Conservation (phyloP, 2,888 invertebrate species). For the Harpalus rubripes region DNA sequence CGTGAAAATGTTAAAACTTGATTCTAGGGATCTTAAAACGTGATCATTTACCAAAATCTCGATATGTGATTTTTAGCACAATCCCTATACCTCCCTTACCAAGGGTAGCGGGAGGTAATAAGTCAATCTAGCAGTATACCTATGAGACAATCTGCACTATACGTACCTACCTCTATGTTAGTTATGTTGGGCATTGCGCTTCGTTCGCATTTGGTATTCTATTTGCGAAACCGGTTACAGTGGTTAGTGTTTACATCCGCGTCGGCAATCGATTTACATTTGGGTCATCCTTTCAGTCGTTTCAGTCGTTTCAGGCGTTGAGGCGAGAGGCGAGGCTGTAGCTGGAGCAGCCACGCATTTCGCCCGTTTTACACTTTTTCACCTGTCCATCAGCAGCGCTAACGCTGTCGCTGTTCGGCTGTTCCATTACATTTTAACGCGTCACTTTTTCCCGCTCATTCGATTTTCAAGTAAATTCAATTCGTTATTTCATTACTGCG, state of each 20-base stretch:
- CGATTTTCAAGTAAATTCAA: conserved; percentile 43
- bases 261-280: conserved; percentile 43
- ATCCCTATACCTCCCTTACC: no score
- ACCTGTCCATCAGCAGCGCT: conserved; percentile 29
- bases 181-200: neutral
- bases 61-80: no score
- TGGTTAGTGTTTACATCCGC: conserved; percentile 40
- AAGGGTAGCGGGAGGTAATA: no score
- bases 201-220: conserved; percentile 1
- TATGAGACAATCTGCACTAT: no score
- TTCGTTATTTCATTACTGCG: conserved; percentile 47
- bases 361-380: conserved; percentile 46
- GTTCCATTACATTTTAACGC: conserved; percentile 52
- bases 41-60: no score
- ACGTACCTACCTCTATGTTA: neutral
- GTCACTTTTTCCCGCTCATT: conserved; percentile 48
- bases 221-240: conserved; percentile 20
- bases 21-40: no score
- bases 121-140: neutral
- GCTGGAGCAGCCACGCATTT: conserved; percentile 19
- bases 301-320: neutral
- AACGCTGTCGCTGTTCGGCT: neutral
- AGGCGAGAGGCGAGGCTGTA: neutral
- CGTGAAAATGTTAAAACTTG: no score
- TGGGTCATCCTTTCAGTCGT: conserved; percentile 51